A percentile compares a stretch with the other conserved stretches of the same genome.
phyloP scores from a whole-genome alignment of 2,113 vertebrate genomes.

The Lampris incognitus region DNA sequence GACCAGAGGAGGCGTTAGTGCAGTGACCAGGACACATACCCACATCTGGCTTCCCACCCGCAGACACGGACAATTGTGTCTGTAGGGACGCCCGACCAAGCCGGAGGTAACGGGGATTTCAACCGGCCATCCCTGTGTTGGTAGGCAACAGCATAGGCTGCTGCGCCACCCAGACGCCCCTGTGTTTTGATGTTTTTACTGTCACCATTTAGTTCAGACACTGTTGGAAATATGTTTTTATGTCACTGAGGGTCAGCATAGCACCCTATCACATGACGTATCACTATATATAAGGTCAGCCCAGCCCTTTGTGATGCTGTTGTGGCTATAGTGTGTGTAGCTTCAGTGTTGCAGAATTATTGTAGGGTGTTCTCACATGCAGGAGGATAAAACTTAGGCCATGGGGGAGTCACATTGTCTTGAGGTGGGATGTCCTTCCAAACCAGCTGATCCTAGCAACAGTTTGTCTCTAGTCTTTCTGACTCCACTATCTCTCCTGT shows the following conservation, averaged over 20 bases:
- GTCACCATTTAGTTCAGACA: constrained; percentile 19
- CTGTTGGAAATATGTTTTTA: neutral
- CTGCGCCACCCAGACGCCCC: too few species aligned
- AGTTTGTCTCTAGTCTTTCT: constrained; percentile 49
- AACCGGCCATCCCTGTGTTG: too few species aligned
- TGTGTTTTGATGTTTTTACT: too few species aligned
- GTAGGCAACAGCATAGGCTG: too few species aligned
- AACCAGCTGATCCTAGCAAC: constrained; percentile 58
- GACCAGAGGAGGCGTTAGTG: too few species aligned
- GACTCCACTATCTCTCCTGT: constrained; percentile 50
- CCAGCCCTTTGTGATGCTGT: constrained; percentile 48
- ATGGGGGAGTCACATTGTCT: constrained; percentile 37
- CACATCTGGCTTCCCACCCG: too few species aligned
- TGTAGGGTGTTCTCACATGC: constrained; percentile 67
- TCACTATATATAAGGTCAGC: constrained; percentile 35
- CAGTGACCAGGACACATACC: too few species aligned
- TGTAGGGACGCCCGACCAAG: too few species aligned
- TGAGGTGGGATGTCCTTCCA: constrained; percentile 46
- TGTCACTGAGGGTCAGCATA: neutral
- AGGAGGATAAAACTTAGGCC: constrained; percentile 62
- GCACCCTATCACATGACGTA: constrained; percentile 21
- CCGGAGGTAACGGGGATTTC: too few species aligned
- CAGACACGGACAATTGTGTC: too few species aligned
- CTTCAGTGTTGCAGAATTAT: constrained; percentile 17
- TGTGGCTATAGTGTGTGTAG: constrained; percentile 46